A percentile compares a stretch with the other conserved stretches of the same genome.
phyloP scores from a whole-genome alignment of 2,888 invertebrate genomes.

The Meganola albula region DNA sequence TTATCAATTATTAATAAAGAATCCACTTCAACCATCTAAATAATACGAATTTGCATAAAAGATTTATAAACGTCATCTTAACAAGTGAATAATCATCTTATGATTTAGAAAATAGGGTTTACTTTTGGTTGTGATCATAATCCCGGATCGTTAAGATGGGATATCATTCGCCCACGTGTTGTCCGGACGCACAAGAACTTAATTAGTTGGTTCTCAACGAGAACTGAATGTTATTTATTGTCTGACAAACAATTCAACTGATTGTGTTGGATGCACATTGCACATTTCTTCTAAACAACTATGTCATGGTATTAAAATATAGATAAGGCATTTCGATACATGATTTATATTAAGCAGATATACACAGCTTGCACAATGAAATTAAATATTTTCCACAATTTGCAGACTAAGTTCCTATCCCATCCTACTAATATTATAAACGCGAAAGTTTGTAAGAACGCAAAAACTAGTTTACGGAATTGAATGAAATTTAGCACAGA shows the following conservation, averaged over 20 bases:
- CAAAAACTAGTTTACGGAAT: too few species aligned
- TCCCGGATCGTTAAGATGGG: constrained; percentile 44
- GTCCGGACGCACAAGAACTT: constrained; percentile 65
- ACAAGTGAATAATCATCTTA: constrained; percentile 21
- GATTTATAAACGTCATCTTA: constrained; percentile 28
- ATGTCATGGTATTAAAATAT: too few species aligned
- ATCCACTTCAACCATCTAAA: constrained; percentile 44
- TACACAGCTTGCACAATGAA: too few species aligned
- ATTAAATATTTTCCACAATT: too few species aligned
- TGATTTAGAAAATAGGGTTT: constrained; percentile 28
- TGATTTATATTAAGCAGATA: too few species aligned
- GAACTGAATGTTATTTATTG: constrained; percentile 62
- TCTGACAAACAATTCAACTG: constrained; percentile 54
- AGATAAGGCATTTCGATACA: too few species aligned
- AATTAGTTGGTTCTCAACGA: constrained; percentile 67
- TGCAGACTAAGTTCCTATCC: too few species aligned
- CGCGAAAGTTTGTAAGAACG: too few species aligned
- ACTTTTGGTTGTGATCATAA: constrained; percentile 24
- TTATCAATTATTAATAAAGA: constrained; percentile 64
- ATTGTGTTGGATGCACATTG: constrained; percentile 47
- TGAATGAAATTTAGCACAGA: too few species aligned
- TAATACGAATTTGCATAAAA: constrained; percentile 53
- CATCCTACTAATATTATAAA: too few species aligned
- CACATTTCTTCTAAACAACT: constrained; percentile 46
- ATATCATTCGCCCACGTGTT: constrained; percentile 52